phyloP scores from a whole-genome alignment of 1,140 invertebrate genomes.

The Octopus sinensis region DNA sequence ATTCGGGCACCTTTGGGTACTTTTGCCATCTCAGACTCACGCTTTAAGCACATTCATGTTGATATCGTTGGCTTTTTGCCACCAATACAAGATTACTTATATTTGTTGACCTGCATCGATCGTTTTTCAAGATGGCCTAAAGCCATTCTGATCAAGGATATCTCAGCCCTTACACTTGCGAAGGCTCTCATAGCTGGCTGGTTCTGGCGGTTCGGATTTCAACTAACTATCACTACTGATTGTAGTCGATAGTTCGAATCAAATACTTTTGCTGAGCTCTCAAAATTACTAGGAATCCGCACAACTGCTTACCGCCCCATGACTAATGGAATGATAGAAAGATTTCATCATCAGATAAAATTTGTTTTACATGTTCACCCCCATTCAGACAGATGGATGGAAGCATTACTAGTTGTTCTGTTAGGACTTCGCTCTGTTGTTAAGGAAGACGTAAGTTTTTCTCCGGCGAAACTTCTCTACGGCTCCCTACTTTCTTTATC shows the following conservation, averaged over 20 bases:
- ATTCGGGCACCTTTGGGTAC: conserved; percentile 12
- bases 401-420: conserved; percentile 16
- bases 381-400: not conserved
- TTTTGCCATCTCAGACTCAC: conserved; percentile 11
- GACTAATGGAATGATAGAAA: conserved; percentile 20
- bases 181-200: conserved; percentile 43
- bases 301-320: conserved; percentile 23
- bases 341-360: conserved; percentile 24
- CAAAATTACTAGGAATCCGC: not conserved
- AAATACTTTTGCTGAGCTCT: not conserved
- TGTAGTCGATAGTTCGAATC: conserved; percentile 57
- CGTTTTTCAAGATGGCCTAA: conserved; percentile 49
- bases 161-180: conserved; percentile 40
- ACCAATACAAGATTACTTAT: conserved; percentile 41
- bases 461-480: conserved; percentile 21
- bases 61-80: conserved; percentile 60
- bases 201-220: conserved; percentile 47
- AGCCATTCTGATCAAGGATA: conserved; percentile 57
- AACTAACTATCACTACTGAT: conserved; percentile 49
- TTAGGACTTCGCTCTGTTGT: conserved; percentile 16
- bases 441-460: conserved; percentile 17
- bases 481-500: conserved; percentile 16
- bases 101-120: conserved; percentile 50
- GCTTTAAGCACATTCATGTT: conserved; percentile 56
- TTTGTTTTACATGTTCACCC: conserved; percentile 15